phyloP scores from a whole-genome alignment of 2,888 invertebrate genomes.

The Diaperis boleti region DNA sequence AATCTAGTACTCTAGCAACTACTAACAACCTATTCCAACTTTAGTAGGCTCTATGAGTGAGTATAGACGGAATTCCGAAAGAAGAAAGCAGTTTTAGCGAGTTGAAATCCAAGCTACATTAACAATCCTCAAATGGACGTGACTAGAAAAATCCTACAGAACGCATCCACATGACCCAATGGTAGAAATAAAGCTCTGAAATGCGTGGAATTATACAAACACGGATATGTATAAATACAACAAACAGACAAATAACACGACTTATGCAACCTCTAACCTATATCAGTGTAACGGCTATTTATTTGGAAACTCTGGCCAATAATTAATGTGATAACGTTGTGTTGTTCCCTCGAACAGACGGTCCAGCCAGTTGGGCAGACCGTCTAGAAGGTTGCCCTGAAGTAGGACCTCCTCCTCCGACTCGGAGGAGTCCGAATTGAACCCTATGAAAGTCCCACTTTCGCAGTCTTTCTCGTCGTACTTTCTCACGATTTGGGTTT shows the following conservation, averaged over 20 bases:
- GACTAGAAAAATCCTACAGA: conserved; percentile 28
- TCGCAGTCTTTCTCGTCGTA: conserved; percentile 74
- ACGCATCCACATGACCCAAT: conserved; percentile 15
- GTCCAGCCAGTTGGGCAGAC: conserved; percentile 96
- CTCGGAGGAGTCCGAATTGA: conserved; percentile 77
- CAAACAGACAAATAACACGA: conserved; percentile 32
- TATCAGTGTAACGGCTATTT: conserved; percentile 67
- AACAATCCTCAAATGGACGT: conserved; percentile 39
- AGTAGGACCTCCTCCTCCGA: conserved; percentile 71
- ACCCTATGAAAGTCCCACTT: conserved; percentile 88
- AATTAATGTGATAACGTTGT: conserved; percentile 94
- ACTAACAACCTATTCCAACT: conserved; percentile 27
- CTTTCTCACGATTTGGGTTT: conserved; percentile 11
- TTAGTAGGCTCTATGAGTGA: conserved; percentile 24
- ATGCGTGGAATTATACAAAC: conserved; percentile 38
- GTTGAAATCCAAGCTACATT: conserved; percentile 31
- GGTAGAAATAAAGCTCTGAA: conserved; percentile 22
- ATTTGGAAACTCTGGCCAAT: conserved; percentile 97
- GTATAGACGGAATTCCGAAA: conserved; percentile 14
- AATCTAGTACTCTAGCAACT: conserved; percentile 9
- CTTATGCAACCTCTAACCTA: conserved; percentile 29
- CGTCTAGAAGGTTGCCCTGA: conserved; percentile 79
- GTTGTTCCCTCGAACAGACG: conserved; percentile 96
- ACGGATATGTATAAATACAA: conserved; percentile 42
- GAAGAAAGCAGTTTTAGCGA: conserved; percentile 10